phyloP scores from a whole-genome alignment of 2,797 vertebrate species.

The Anabacerthia variegaticeps region DNA sequence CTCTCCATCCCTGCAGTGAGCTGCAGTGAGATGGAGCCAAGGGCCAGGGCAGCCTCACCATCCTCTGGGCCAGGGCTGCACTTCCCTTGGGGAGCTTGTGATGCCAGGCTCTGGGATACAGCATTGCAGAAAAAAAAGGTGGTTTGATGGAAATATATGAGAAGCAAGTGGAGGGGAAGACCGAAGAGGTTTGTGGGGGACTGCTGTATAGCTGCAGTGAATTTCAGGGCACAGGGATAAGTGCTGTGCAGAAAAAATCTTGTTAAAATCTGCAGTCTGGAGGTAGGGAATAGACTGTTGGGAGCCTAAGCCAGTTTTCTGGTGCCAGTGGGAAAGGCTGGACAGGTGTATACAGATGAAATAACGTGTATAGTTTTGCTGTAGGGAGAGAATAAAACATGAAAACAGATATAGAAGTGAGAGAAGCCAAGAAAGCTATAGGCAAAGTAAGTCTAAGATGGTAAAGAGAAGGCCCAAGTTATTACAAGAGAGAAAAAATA shows the following conservation, averaged over 20 bases:
- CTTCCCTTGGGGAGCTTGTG: background rate
- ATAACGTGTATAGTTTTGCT: background rate
- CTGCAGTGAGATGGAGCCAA: background rate
- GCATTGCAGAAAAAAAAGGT: background rate
- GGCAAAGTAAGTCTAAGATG: background rate
- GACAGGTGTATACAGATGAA: background rate
- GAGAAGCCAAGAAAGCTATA: background rate
- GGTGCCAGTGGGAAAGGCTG: background rate
- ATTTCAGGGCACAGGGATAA: background rate
- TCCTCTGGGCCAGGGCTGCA: background rate
- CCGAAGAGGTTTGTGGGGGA: background rate
- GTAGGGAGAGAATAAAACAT: background rate
- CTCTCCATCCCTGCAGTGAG: background rate
- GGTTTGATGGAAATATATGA: background rate
- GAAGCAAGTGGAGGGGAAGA: background rate
- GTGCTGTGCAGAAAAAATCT: background rate
- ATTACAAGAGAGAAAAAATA: background rate
- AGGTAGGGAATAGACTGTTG: background rate
- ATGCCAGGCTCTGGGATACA: background rate
- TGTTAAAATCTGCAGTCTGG: background rate
- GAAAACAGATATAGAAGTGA: background rate
- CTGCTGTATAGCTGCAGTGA: background rate
- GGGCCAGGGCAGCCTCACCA: background rate
- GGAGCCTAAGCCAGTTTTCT: background rate
- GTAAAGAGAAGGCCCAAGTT: fast-evolving